phyloP scores from a whole-genome alignment of 2,888 invertebrate species.

The Andrena praecox region DNA sequence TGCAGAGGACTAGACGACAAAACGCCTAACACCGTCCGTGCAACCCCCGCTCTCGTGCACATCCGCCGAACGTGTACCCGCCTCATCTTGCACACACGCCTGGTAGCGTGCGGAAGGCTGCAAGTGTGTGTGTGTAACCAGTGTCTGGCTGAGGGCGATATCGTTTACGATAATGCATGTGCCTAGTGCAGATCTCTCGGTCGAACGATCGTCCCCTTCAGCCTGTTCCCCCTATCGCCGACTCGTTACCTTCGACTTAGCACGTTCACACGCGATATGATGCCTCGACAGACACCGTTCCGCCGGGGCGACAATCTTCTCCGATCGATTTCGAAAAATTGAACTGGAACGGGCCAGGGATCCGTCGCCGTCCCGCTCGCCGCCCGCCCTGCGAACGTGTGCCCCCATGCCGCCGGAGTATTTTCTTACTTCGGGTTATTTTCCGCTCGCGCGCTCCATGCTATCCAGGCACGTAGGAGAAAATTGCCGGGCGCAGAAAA shows the following conservation, averaged over 20 bases:
- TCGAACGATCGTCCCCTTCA: conserved; percentile 69
- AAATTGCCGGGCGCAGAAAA: conserved; percentile 68
- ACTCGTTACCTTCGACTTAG: conserved; percentile 72
- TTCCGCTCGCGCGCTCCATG: conserved; percentile 52
- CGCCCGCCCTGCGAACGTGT: conserved; percentile 30
- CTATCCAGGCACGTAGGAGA: conserved; percentile 70
- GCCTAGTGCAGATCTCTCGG: conserved; percentile 69
- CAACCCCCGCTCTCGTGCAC: conserved; percentile 24
- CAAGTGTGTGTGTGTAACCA: conserved; percentile 48
- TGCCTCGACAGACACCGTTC: conserved; percentile 39
- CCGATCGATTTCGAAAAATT: conserved; percentile 64
- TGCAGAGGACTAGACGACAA: conserved; percentile 60
- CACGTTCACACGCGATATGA: conserved; percentile 70
- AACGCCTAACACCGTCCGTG: conserved; percentile 57
- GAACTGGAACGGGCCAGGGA: conserved; percentile 23
- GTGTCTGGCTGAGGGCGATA: conserved; percentile 70
- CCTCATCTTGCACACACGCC: conserved; percentile 38
- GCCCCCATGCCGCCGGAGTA: conserved; percentile 60
- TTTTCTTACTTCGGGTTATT: conserved; percentile 67
- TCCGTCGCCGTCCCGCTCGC: not conserved
- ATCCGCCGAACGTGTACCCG: conserved; percentile 22
- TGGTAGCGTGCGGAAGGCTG: conserved; percentile 15
- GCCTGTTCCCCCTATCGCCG: conserved; percentile 57
- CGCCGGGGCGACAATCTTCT: conserved; percentile 43
- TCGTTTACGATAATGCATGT: conserved; percentile 73